A percentile compares a stretch with the other conserved stretches of the same genome.
phyloP scores from a whole-genome alignment of 2,888 invertebrate species.

The Caradrina kadenii region DNA sequence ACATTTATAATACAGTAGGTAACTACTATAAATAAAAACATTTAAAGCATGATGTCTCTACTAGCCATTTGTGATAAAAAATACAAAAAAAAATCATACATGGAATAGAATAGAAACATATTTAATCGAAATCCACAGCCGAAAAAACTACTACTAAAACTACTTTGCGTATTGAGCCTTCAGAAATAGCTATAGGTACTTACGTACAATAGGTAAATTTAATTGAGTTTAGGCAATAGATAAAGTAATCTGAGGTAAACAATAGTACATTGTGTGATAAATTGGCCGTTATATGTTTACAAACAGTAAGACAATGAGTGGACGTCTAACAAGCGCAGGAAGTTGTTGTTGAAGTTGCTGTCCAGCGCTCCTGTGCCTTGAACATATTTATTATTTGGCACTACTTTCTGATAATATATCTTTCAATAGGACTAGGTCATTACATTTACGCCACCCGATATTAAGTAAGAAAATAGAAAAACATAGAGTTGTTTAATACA shows the following conservation, averaged over 20 bases:
- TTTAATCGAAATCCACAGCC: slow-evolving; percentile 1
- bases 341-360: slow-evolving; percentile 70
- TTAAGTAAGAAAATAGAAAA: too few species aligned
- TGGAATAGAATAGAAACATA: background rate
- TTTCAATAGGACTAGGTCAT: too few species aligned
- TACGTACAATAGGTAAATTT: slow-evolving; percentile 24
- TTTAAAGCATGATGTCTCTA: too few species aligned
- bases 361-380: slow-evolving; percentile 51
- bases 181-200: slow-evolving; percentile 8
- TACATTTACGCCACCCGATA: too few species aligned
- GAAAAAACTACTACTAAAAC: too few species aligned
- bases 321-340: slow-evolving; percentile 73
- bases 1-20: too few species aligned
- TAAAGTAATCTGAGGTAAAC: slow-evolving; percentile 73
- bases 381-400: slow-evolving; percentile 28
- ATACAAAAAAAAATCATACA: background rate
- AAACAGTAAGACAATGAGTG: slow-evolving; percentile 79
- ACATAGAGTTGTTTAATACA: too few species aligned
- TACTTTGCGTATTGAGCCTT: slow-evolving; percentile 9
- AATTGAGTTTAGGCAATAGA: slow-evolving; percentile 66
- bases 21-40: too few species aligned
- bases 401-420: background rate
- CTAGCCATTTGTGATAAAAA: too few species aligned
- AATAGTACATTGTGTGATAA: slow-evolving; percentile 84
- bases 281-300: slow-evolving; percentile 79